A percentile compares a stretch with the other conserved stretches of the same genome.
Conservation (phyloP, 92 coral and sea anemone genomes). For the Bergia sp. region DNA sequence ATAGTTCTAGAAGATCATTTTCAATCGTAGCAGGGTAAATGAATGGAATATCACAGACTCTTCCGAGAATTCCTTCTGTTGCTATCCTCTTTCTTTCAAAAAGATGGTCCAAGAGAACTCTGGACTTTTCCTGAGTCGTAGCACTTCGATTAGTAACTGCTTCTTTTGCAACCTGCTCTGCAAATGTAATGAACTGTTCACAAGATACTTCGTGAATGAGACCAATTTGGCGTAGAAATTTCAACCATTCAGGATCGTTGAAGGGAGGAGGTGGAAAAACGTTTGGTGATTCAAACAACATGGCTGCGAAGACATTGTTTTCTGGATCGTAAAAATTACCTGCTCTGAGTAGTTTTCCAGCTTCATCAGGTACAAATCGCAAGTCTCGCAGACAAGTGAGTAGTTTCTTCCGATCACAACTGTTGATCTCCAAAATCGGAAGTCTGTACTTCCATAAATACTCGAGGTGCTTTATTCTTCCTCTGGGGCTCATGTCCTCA, state of each 20-base stretch:
- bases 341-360: slow-evolving; percentile 56
- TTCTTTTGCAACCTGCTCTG: slow-evolving; percentile 58
- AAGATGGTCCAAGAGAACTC: slow-evolving; percentile 46
- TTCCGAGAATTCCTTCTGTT: slow-evolving; percentile 30
- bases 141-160: slow-evolving; percentile 9
- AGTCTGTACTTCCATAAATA: neutral
- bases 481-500: slow-evolving; percentile 30
- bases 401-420: neutral
- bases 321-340: slow-evolving; percentile 61
- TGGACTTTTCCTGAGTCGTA: slow-evolving; percentile 27
- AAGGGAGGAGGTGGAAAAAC: slow-evolving; percentile 65
- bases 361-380: slow-evolving; percentile 38
- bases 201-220: slow-evolving; percentile 48
- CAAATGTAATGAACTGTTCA: slow-evolving; percentile 47
- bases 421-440: neutral
- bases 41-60: slow-evolving; percentile 48
- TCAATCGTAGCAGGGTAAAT: slow-evolving; percentile 32
- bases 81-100: slow-evolving; percentile 24
- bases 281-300: slow-evolving; percentile 47
- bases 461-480: slow-evolving; percentile 52
- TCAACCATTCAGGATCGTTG: slow-evolving; percentile 40
- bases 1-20: slow-evolving; percentile 25
- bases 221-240: slow-evolving; percentile 57
- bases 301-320: slow-evolving; percentile 54
- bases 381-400: slow-evolving; percentile 10